These are phyloP conservation scores for Xyliphius kryptos DNA, from an alignment of 2,113 vertebrate species.

Conservation along the genomic window DNA sequence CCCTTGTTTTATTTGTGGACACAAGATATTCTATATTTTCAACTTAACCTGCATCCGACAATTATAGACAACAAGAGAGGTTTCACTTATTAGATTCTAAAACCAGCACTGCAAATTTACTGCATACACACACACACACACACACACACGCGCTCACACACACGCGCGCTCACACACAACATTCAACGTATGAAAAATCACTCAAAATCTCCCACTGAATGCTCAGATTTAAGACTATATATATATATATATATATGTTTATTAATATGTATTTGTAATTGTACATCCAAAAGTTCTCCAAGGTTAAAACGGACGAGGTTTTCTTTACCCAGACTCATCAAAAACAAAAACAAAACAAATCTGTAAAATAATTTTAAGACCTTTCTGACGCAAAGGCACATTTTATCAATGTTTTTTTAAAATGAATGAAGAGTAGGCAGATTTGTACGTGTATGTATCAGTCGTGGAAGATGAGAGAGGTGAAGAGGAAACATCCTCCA, in stretches of 20 bases:
- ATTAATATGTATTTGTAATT: conserved; percentile 35
- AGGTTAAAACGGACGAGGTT: conserved; percentile 20
- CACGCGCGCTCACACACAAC: no score
- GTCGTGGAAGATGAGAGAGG: conserved; percentile 7
- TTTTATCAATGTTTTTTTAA: conserved; percentile 11
- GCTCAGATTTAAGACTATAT: conserved; percentile 34
- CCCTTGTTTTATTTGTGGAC: conserved; percentile 20
- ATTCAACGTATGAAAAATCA: conserved; percentile 27
- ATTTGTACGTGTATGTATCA: not conserved
- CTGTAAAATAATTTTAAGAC: conserved; percentile 28
- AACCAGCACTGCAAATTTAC: conserved; percentile 28
- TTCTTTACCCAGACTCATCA: conserved; percentile 14
- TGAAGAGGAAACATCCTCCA: not conserved
- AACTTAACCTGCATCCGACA: conserved; percentile 10
- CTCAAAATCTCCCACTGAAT: conserved; percentile 13
- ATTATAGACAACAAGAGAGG: conserved; percentile 12
- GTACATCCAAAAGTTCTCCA: conserved; percentile 30
- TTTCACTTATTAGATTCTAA: conserved; percentile 23
- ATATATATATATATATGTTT: conserved; percentile 34
- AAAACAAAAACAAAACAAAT: not conserved
- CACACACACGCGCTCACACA: no score
- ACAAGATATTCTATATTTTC: conserved; percentile 12
- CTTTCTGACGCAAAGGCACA: conserved; percentile 33
- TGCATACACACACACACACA: conserved; percentile 6
- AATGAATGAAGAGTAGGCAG: not conserved